Conservation (phyloP, 2,113 vertebrate genomes). For the Labeo rohita region DNA sequence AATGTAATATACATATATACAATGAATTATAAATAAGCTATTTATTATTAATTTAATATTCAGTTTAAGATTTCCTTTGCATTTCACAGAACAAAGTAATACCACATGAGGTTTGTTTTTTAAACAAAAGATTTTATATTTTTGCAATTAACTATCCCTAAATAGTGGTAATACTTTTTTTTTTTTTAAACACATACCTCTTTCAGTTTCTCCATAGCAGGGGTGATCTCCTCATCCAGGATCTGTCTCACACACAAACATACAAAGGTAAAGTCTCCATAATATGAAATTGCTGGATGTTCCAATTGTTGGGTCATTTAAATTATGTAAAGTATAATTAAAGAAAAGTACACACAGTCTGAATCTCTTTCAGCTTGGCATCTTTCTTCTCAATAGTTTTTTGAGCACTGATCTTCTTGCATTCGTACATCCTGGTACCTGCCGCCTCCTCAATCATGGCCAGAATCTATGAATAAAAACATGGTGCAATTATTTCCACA, state of each 20-base stretch:
- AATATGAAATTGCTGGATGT: background rate
- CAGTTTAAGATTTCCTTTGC: too few species aligned
- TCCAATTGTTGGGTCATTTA: background rate
- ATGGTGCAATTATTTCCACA: background rate
- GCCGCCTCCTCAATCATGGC: slow-evolving; percentile 96
- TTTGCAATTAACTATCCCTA: too few species aligned
- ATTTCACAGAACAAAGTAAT: too few species aligned
- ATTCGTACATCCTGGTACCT: slow-evolving; percentile 95
- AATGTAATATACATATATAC: background rate
- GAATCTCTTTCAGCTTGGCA: slow-evolving; percentile 86
- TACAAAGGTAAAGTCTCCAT: background rate
- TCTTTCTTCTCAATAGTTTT: slow-evolving; percentile 98
- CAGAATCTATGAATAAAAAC: slow-evolving; percentile 82
- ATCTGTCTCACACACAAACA: slow-evolving; percentile 71
- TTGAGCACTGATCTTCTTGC: slow-evolving; percentile 88
- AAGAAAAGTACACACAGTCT: slow-evolving; percentile 73
- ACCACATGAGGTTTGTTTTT: too few species aligned
- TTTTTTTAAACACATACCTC: slow-evolving; percentile 77
- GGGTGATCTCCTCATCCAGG: slow-evolving; percentile 91
- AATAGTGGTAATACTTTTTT: too few species aligned
- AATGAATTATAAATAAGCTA: background rate
- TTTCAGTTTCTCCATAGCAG: slow-evolving; percentile 89
- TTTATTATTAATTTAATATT: background rate
- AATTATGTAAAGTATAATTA: background rate
- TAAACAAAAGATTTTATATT: too few species aligned